A percentile compares a stretch with the other conserved stretches of the same genome.
phyloP scores from a whole-genome alignment of 92 coral and sea anemone genomes.

The Bergia sp. region DNA sequence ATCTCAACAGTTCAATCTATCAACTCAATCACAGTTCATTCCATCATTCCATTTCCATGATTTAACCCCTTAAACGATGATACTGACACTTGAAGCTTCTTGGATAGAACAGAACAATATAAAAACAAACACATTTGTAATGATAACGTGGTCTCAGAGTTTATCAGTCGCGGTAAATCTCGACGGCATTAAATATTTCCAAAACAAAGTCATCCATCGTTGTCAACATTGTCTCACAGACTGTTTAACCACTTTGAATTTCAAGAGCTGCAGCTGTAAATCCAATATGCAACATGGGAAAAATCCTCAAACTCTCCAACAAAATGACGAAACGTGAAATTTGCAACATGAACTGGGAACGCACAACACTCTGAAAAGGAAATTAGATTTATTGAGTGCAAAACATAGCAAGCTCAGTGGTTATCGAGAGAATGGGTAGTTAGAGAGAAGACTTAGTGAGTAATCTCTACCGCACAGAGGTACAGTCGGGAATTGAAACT shows the following conservation, averaged over 20 bases:
- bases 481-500: too few species aligned
- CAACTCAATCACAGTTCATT: too few species aligned
- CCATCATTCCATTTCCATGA: too few species aligned
- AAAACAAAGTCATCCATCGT: background rate
- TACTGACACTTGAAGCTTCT: too few species aligned
- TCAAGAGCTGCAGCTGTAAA: background rate
- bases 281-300: background rate
- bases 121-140: background rate
- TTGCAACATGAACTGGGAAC: background rate
- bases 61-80: too few species aligned
- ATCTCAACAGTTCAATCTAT: too few species aligned
- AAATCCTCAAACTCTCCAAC: background rate
- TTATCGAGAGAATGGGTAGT: background rate
- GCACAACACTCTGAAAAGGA: background rate
- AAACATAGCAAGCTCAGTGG: background rate
- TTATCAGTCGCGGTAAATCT: background rate
- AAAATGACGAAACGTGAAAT: background rate
- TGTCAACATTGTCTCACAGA: background rate
- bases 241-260: background rate
- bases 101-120: background rate
- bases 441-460: too few species aligned
- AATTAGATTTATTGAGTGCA: background rate
- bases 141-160: background rate
- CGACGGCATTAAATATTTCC: background rate
- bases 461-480: too few species aligned